A percentile compares a stretch with the other conserved stretches of the same genome.
phyloP scores from a whole-genome alignment of 2,888 invertebrate species.

The Bugula neritina region DNA sequence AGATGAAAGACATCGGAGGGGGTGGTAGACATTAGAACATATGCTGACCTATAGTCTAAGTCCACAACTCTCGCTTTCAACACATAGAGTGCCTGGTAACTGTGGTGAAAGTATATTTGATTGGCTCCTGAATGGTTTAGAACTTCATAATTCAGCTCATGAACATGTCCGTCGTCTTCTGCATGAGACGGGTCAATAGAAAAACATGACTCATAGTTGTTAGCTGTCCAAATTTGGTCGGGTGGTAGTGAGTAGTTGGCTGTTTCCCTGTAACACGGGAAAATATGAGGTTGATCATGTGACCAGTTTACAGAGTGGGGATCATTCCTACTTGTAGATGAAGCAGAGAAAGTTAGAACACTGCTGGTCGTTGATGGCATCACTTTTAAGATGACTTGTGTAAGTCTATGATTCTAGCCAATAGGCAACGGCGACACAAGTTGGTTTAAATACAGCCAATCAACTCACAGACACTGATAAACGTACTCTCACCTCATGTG shows the following conservation, averaged over 20 bases:
- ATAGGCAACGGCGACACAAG: no score
- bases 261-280: not conserved
- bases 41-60: not conserved
- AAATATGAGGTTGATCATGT: no score
- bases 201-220: constrained; percentile 7
- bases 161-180: not conserved
- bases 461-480: no score
- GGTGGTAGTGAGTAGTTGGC: constrained; percentile 15
- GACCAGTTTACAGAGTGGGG: no score
- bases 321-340: no score
- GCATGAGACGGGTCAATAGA: not conserved
- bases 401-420: no score
- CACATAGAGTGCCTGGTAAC: not conserved
- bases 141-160: constrained; percentile 16
- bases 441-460: no score
- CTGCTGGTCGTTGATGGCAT: no score
- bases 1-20: no score
- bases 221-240: not conserved
- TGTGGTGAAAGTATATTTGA: not conserved
- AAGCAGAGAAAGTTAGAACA: no score
- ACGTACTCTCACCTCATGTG: constrained; percentile 18
- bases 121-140: not conserved
- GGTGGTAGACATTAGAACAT: no score
- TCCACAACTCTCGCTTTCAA: constrained; percentile 16
- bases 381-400: no score